A percentile compares a stretch with the other conserved stretches of the same genome.
These are phyloP conservation scores for Drosophila formosana DNA, from an alignment of 2,888 invertebrate species.

Conservation along the genomic window DNA sequence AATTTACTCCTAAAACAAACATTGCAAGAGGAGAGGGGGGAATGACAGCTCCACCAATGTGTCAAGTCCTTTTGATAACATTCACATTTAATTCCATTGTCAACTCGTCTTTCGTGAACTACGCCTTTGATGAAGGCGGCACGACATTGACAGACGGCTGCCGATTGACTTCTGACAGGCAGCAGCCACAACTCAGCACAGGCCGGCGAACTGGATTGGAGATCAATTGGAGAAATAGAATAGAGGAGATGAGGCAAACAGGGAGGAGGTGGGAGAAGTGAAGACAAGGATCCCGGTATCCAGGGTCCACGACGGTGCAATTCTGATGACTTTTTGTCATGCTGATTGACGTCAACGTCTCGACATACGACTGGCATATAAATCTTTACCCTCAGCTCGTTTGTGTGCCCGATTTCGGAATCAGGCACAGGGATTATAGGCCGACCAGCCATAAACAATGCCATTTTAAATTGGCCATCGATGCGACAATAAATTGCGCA, in stretches of 20 bases:
- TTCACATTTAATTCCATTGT: constrained; percentile 68
- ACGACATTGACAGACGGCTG: constrained; percentile 79
- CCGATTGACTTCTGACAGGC: constrained; percentile 80
- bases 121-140: constrained; percentile 79
- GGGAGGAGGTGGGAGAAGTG: neutral
- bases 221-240: constrained; percentile 29
- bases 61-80: constrained; percentile 51
- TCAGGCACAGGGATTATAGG: constrained; percentile 59
- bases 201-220: constrained; percentile 35
- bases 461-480: constrained; percentile 81
- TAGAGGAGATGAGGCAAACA: neutral
- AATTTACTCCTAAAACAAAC: constrained; percentile 75
- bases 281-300: neutral
- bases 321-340: constrained; percentile 84
- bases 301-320: constrained; percentile 57
- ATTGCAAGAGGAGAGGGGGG: constrained; percentile 4
- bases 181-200: constrained; percentile 38
- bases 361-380: constrained; percentile 75
- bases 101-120: constrained; percentile 40
- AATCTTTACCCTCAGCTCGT: constrained; percentile 70
- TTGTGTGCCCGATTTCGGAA: constrained; percentile 55
- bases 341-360: constrained; percentile 83
- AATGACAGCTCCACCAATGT: constrained; percentile 34
- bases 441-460: constrained; percentile 74
- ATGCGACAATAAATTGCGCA: constrained; percentile 79